Percentiles rank a stretch among this genome's conserved stretches.
Evolutionary conservation across 53 echinoderm and acorn worm species (phyloP).

Genomic region (Zoroaster sp.): DNA sequence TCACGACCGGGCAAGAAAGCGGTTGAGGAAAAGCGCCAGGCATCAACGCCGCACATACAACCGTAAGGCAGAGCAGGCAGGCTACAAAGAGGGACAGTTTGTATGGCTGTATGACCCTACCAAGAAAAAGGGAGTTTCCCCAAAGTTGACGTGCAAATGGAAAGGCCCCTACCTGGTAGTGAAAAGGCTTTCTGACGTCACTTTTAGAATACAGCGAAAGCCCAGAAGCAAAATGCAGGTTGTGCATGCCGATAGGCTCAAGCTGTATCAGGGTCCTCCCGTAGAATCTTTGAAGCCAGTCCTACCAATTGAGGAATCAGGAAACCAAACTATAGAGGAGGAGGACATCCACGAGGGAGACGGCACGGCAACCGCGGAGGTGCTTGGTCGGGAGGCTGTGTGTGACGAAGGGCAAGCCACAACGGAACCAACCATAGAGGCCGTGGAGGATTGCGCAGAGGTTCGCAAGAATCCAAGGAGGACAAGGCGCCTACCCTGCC

Average conservation of each 20-base stretch:
- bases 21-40: not conserved
- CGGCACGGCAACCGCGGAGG: too few species aligned
- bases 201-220: not conserved
- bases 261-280: too few species aligned
- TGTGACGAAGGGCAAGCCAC: too few species aligned
- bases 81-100: not conserved
- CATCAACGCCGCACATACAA: constrained; percentile 7
- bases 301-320: too few species aligned
- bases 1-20: not conserved
- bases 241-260: not conserved
- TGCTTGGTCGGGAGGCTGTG: too few species aligned
- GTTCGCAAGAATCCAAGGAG: too few species aligned
- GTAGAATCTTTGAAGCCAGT: too few species aligned
- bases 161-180: not conserved
- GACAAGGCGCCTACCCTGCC: too few species aligned
- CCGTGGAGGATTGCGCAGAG: too few species aligned
- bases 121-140: constrained; percentile 15
- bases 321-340: too few species aligned
- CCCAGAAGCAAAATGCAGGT: not conserved
- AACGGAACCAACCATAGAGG: too few species aligned
- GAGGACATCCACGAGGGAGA: too few species aligned
- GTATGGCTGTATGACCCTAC: constrained; percentile 22
- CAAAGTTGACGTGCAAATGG: not conserved
- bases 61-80: not conserved
- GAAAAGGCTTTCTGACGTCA: not conserved